Evolutionary conservation across 2,113 vertebrate species (phyloP).

Genomic region (Lagopus muta): DNA sequence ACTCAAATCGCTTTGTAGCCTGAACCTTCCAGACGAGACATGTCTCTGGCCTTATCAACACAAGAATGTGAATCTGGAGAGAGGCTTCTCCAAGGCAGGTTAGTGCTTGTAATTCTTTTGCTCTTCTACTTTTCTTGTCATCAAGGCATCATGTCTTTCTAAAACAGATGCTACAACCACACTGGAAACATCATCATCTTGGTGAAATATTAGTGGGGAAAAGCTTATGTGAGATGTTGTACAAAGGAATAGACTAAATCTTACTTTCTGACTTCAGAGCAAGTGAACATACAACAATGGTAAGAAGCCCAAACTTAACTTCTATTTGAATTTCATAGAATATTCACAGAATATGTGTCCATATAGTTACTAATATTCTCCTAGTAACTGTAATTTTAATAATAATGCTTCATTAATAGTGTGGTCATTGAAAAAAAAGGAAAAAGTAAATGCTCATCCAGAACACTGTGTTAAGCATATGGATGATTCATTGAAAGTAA

Average conservation of each 20-base stretch:
- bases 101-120: background rate
- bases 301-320: background rate
- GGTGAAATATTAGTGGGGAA: background rate
- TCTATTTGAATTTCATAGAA: background rate
- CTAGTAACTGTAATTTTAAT: background rate
- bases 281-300: background rate
- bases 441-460: background rate
- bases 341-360: background rate
- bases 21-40: background rate
- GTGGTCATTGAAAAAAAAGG: background rate
- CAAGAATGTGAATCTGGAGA: background rate
- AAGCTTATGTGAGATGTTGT: background rate
- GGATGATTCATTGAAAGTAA: background rate
- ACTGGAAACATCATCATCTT: background rate
- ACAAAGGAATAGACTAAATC: background rate
- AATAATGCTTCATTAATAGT: background rate
- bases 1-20: background rate
- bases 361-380: background rate
- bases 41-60: background rate
- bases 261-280: background rate
- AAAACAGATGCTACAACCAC: background rate
- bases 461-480: background rate
- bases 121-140: background rate
- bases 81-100: background rate
- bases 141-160: background rate